Percentiles rank a stretch among this genome's conserved stretches.
Evolutionary conservation across 2,797 vertebrate genomes (phyloP).

Genomic region (Rhinatrema bivittatum): DNA sequence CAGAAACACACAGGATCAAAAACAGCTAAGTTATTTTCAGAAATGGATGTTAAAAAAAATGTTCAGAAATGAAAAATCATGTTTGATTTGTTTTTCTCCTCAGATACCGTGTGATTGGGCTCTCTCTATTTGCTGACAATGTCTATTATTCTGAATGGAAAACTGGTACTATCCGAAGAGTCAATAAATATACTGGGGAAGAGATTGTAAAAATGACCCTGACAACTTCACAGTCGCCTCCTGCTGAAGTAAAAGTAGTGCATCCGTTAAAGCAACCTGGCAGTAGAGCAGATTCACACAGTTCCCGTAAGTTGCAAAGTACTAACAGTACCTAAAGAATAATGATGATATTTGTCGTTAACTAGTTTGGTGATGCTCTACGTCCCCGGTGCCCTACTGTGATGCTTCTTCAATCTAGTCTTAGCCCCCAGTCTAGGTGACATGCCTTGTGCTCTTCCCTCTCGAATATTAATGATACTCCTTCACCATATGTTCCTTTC

Average conservation of each 20-base stretch:
- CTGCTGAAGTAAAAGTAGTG: conserved; percentile 64
- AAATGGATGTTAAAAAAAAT: background rate
- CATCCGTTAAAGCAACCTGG: conserved; percentile 65
- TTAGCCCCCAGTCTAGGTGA: too few relatives aligned
- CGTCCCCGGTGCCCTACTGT: too few relatives aligned
- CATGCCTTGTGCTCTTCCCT: too few relatives aligned
- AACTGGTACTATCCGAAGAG: conserved; percentile 59
- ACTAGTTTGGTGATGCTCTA: too few relatives aligned
- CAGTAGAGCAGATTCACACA: conserved; percentile 15
- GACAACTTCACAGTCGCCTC: conserved; percentile 47
- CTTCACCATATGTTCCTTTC: too few relatives aligned
- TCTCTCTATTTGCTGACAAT: conserved; percentile 69
- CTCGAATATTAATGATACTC: too few relatives aligned
- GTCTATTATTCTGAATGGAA: conserved; percentile 71
- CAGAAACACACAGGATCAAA: too few relatives aligned
- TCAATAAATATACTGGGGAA: conserved; percentile 72
- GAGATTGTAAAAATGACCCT: conserved; percentile 52
- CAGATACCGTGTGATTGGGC: conserved; percentile 56
- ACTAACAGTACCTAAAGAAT: too few relatives aligned
- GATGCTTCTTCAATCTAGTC: too few relatives aligned
- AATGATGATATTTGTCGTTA: too few relatives aligned
- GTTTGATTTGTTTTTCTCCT: conserved; percentile 7
- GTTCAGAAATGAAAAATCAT: background rate
- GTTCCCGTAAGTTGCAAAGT: conserved; percentile 40
- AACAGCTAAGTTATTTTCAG: background rate